Evolutionary conservation across 2,797 vertebrate genomes (phyloP).

Genomic region (Sylvia borin): DNA sequence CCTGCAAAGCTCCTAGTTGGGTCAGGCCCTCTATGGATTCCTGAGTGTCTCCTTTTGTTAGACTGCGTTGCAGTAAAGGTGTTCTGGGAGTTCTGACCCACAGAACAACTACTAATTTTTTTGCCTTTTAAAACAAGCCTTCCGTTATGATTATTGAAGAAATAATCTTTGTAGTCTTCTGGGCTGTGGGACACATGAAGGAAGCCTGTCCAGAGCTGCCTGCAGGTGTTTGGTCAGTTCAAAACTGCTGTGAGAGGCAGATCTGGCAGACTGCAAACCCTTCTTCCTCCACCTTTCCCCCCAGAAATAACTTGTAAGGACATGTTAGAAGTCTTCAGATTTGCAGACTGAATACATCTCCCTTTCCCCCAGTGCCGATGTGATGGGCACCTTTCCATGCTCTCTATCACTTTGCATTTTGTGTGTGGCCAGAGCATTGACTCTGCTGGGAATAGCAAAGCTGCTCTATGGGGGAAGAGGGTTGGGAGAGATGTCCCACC

Average conservation of each 20-base stretch:
- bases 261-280: not conserved
- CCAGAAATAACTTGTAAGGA: not conserved
- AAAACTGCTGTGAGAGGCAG: not conserved
- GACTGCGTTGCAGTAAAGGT: not conserved
- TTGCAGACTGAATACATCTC: not conserved
- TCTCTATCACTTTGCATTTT: not conserved
- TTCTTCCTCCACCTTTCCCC: not conserved
- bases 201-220: not conserved
- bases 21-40: not conserved
- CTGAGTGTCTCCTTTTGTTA: not conserved
- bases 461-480: not conserved
- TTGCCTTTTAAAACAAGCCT: not conserved
- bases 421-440: not conserved
- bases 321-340: not conserved
- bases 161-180: not conserved
- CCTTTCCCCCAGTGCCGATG: not conserved
- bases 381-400: fast-evolving
- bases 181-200: not conserved
- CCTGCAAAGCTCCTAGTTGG: not conserved
- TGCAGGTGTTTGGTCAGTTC: not conserved
- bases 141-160: not conserved
- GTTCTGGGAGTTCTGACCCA: not conserved
- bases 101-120: not conserved
- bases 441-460: not conserved
- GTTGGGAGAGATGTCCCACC: not conserved